Percentiles rank a stretch among this genome's conserved stretches.
phyloP scores from a whole-genome alignment of 92 coral and sea anemone species.

The Palythoa grandiflora region DNA sequence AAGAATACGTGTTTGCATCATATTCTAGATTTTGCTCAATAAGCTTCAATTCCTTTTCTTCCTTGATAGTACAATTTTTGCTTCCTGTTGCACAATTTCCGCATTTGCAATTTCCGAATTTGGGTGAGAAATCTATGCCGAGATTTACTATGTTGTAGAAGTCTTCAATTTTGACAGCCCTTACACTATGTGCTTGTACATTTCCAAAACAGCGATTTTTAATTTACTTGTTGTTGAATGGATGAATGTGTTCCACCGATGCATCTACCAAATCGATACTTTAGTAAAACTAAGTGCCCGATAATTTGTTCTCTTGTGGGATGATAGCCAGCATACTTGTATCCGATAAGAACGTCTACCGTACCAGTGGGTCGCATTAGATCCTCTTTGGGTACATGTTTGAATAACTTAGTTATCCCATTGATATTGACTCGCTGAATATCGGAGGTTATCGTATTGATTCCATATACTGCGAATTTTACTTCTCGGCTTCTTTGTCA shows the following conservation, averaged over 20 bases:
- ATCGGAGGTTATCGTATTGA: conserved; percentile 51
- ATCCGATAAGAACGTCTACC: conserved; percentile 50
- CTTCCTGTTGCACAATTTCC: conserved; percentile 45
- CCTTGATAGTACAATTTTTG: conserved; percentile 38
- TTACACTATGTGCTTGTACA: background rate
- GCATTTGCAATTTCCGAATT: conserved; percentile 27
- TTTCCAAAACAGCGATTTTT: background rate
- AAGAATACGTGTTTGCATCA: background rate
- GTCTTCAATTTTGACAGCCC: background rate
- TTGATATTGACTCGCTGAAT: conserved; percentile 47
- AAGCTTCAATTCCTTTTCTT: conserved; percentile 34
- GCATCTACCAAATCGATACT: conserved; percentile 62
- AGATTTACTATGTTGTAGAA: background rate
- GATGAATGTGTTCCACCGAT: conserved; percentile 43
- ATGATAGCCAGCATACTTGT: conserved; percentile 15
- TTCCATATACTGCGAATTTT: conserved; percentile 56
- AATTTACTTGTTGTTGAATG: background rate
- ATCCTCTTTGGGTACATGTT: conserved; percentile 39
- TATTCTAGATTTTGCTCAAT: conserved; percentile 36
- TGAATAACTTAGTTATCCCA: conserved; percentile 46
- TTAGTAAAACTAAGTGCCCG: conserved; percentile 58
- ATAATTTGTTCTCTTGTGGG: conserved; percentile 47
- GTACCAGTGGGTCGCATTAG: conserved; percentile 45
- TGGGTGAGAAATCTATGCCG: conserved; percentile 6
- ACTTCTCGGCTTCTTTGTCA: conserved; percentile 50